These are phyloP conservation scores for Xestia xanthographa DNA, from an alignment of 2,888 invertebrate species.

Conservation along the genomic window DNA sequence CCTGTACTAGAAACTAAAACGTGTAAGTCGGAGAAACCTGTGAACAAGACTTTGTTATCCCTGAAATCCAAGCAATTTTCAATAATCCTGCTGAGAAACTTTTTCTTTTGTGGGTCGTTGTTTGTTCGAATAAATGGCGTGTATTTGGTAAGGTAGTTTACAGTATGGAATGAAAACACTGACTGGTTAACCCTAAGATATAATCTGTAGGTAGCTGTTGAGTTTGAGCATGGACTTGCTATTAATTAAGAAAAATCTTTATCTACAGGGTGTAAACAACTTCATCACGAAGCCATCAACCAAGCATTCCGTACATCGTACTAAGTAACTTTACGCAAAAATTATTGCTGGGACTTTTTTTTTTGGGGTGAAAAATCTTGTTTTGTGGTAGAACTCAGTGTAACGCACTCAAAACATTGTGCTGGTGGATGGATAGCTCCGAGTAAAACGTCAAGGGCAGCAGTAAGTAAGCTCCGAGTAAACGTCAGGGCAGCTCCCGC, in stretches of 20 bases:
- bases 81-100: constrained; percentile 44
- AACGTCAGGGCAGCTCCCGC: no score
- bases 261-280: no score
- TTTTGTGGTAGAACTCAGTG: no score
- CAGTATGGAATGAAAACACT: background rate
- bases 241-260: background rate
- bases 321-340: no score
- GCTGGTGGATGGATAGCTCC: no score
- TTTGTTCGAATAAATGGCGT: background rate
- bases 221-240: background rate
- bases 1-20: constrained; percentile 40
- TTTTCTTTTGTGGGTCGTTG: constrained; percentile 13
- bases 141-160: background rate
- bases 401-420: no score
- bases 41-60: constrained; percentile 48
- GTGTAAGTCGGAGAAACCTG: constrained; percentile 33
- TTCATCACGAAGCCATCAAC: no score
- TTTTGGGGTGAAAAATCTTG: no score
- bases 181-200: background rate
- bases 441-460: no score
- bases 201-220: background rate
- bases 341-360: no score
- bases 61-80: constrained; percentile 50
- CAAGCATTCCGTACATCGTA: no score
- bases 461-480: no score